Evolutionary conservation across 2,113 vertebrate species (phyloP), one percentile per base, ranked within the genome.

Genomic region (Platichthys stellatus): DNA sequence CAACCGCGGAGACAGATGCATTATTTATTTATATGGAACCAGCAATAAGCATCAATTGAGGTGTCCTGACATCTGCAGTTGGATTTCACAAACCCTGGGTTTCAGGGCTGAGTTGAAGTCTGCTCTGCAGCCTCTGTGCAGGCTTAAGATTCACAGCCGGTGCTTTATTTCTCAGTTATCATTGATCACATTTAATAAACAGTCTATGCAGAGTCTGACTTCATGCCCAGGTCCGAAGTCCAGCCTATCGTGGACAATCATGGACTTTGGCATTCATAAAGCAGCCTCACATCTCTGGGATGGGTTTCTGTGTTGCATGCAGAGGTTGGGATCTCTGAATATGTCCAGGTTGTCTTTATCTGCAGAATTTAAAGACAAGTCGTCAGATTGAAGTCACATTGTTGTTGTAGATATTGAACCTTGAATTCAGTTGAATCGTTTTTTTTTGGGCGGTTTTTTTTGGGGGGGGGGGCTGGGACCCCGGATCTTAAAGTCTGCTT

Each of bases 401-500:
- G 45, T 72, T 59, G 56, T 7, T 24, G 18, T 31, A 45, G 13
- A 74, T 31, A 31, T 31, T 31, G 31, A 31, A 31, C 31, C 31
- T 81, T 78, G 63, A 78, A 68, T 38, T 70, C 45, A 78, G 18
- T 58, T 84, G 63, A 80, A 66, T 58, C 21, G 81, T 78, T 85
- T 80, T 74, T 66, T 61, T 35, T 73, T 26, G 58, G 43, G 74
- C n/a, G n/a, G 81, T 78, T 85, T 80, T 74, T 66, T 61, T 35
- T 73, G 31, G 58, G 43, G 74, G 74, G 57, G 17, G 18, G 49
- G 63, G n/a, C 43, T 0, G 7, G 35, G 77, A 80, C 40, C 45
- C 77, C 83, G 73, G 65, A 83, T 80, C 69, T 88, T 53, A 73
- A 58, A 64, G 54, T 88, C 83, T 76, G 63, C 80, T 74, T 78